phyloP scores from a whole-genome alignment of 1,140 invertebrate genomes.

The Drosophila grimshawi region DNA sequence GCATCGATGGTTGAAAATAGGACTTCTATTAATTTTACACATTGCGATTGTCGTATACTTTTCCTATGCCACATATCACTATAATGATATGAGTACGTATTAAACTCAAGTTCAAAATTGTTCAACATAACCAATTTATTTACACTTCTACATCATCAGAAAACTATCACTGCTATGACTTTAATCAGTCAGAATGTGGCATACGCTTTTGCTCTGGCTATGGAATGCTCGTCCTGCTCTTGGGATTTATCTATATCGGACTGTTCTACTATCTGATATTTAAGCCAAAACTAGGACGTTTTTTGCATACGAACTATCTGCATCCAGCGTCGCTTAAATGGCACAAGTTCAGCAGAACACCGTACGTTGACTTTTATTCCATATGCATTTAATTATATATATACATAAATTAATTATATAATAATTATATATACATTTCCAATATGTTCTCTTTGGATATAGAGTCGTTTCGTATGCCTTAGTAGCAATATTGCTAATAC shows the following conservation, averaged over 20 bases:
- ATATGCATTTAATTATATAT: not conserved
- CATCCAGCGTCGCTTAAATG: constrained; percentile 62
- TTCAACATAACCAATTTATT: not conserved
- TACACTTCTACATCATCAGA: constrained; percentile 2
- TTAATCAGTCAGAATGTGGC: constrained; percentile 41
- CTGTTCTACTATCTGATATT: constrained; percentile 88
- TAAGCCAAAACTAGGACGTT: constrained; percentile 86
- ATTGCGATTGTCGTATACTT: constrained; percentile 64
- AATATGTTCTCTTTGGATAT: not conserved
- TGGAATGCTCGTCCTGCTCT: constrained; percentile 89
- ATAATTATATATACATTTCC: not conserved
- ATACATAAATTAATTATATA: not conserved
- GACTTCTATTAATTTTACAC: constrained; percentile 45
- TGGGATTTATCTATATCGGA: constrained; percentile 87
- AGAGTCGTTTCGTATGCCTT: constrained; percentile 55
- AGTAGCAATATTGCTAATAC: constrained; percentile 81
- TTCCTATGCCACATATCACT: constrained; percentile 76
- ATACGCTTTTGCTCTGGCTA: constrained; percentile 89
- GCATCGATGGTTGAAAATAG: constrained; percentile 36
- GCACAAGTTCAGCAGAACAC: constrained; percentile 79
- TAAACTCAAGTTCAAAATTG: not conserved
- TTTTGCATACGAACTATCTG: constrained; percentile 73
- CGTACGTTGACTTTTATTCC: constrained; percentile 12
- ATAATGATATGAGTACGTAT: constrained; percentile 63
- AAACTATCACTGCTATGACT: constrained; percentile 43